A percentile compares a stretch with the other conserved stretches of the same genome.
Evolutionary conservation across 2,113 vertebrate species (phyloP).

Genomic region (Camelus bactrianus): DNA sequence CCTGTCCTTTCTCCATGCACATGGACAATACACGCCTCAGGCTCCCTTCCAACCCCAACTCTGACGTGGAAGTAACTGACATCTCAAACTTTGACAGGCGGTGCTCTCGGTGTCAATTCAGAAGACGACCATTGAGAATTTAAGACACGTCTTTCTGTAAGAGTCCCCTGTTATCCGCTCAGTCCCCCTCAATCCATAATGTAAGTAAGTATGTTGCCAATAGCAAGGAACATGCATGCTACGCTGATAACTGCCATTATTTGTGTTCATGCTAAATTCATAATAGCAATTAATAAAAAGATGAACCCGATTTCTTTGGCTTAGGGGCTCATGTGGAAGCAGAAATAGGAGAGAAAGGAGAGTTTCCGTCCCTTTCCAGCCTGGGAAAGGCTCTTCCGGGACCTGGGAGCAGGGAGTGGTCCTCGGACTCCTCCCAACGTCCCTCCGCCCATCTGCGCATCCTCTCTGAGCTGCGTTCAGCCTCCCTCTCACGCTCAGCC

Average conservation of each 20-base stretch:
- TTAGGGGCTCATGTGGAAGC: no score
- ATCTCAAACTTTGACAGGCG: background rate
- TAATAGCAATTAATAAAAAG: background rate
- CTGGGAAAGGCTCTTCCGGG: fast-evolving
- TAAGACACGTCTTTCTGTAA: background rate
- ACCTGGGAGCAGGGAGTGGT: background rate
- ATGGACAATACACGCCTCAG: background rate
- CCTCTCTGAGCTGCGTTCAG: background rate
- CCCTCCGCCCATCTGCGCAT: background rate
- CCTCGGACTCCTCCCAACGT: background rate
- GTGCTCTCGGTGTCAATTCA: background rate
- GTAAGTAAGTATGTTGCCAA: background rate
- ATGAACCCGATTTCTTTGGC: background rate
- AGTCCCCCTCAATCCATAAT: background rate
- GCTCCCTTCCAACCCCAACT: background rate
- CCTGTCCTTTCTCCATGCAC: background rate
- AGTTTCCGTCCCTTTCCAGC: background rate
- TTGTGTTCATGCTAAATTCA: background rate
- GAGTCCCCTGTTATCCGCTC: background rate
- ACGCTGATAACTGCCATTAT: background rate
- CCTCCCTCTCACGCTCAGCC: no score
- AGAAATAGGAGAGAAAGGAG: background rate
- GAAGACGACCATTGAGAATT: background rate
- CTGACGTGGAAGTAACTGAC: background rate
- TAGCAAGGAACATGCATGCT: background rate